Evolutionary conservation across 2,888 invertebrate species (phyloP).

Genomic region (Mayetiola destructor): DNA sequence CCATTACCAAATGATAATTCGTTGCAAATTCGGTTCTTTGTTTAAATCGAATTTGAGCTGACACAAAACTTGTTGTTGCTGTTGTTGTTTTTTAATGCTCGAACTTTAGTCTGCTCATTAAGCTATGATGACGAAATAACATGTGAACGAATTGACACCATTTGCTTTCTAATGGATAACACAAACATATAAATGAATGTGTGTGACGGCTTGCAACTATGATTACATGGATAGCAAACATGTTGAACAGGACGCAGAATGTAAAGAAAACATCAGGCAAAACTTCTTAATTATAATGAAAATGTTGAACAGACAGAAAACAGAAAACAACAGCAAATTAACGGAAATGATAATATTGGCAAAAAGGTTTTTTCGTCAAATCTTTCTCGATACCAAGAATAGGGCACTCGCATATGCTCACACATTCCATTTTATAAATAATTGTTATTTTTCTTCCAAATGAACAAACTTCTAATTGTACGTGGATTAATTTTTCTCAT

Average conservation of each 20-base stretch:
- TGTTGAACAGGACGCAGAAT: neutral
- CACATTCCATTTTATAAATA: neutral
- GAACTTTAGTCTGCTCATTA: no score
- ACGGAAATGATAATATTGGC: no score
- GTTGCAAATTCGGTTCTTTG: no score
- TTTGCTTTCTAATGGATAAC: no score
- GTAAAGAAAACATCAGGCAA: neutral
- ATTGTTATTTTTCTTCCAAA: constrained; percentile 4
- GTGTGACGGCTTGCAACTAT: no score
- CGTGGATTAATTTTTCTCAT: neutral
- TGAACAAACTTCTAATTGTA: constrained; percentile 9
- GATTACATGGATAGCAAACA: neutral
- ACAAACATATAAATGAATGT: no score
- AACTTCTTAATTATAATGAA: constrained; percentile 5
- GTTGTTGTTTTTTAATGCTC: neutral
- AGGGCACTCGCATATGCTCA: neutral
- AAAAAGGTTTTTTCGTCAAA: no score
- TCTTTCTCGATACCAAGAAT: no score
- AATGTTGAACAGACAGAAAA: neutral
- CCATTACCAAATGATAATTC: neutral
- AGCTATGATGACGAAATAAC: constrained; percentile 5
- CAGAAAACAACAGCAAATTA: constrained; percentile 9
- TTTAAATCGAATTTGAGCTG: constrained; percentile 1
- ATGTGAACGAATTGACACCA: constrained; percentile 7
- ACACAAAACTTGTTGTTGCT: no score